Evolutionary conservation across 2,888 invertebrate genomes (phyloP).

Genomic region (Dryobota labecula): DNA sequence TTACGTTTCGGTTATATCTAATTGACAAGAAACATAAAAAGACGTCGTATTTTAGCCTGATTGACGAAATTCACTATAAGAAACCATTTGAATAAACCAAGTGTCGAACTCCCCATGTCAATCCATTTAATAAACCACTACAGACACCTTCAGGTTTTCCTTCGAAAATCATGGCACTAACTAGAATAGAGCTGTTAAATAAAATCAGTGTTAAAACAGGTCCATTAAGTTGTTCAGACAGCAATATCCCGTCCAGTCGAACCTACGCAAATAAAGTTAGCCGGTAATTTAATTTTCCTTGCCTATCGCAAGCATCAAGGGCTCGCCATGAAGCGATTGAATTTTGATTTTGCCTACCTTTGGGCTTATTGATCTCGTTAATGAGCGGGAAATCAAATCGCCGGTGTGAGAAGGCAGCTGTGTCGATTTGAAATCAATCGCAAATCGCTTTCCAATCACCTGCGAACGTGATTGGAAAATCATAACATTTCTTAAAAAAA

Average conservation of each 20-base stretch:
- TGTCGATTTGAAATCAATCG: constrained; percentile 76
- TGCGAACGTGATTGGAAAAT: constrained; percentile 67
- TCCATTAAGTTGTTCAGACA: constrained; percentile 72
- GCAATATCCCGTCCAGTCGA: constrained; percentile 81
- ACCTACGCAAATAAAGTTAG: constrained; percentile 67
- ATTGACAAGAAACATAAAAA: constrained; percentile 12
- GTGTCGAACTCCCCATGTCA: neutral
- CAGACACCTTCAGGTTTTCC: neutral
- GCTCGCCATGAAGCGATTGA: constrained; percentile 66
- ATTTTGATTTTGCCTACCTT: constrained; percentile 66
- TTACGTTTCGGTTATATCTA: constrained; percentile 22
- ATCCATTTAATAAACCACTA: neutral
- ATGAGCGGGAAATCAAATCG: constrained; percentile 77
- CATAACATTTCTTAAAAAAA: constrained; percentile 46
- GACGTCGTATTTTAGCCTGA: neutral
- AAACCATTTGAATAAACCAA: neutral
- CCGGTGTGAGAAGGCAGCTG: constrained; percentile 75
- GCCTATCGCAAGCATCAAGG: constrained; percentile 64
- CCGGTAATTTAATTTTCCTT: constrained; percentile 73
- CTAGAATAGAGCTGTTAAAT: constrained; percentile 51
- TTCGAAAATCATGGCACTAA: constrained; percentile 15
- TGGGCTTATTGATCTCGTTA: constrained; percentile 70
- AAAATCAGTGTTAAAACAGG: constrained; percentile 62
- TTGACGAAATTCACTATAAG: neutral
- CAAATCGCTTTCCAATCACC: constrained; percentile 73